Conservation (phyloP, 2,888 invertebrate species). For the Stenoptilia bipunctidactyla region DNA sequence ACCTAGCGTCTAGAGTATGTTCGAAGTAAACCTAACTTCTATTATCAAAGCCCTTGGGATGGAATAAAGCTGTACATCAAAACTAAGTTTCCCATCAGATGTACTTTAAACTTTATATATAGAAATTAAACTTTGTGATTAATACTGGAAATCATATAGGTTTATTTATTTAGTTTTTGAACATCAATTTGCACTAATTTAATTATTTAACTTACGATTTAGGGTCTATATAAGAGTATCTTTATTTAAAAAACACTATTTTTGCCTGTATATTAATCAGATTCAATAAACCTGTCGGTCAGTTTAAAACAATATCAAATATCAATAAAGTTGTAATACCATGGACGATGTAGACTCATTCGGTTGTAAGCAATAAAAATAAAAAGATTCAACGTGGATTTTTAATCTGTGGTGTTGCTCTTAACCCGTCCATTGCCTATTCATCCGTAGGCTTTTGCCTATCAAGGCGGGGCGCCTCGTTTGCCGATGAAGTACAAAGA, state of each 20-base stretch:
- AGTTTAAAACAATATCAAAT: neutral
- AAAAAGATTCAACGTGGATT: neutral
- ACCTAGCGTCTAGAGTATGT: neutral
- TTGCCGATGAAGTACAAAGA: slow-evolving; percentile 48
- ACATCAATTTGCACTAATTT: too few species aligned
- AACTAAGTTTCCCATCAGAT: slow-evolving; percentile 18
- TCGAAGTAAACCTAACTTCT: slow-evolving; percentile 23
- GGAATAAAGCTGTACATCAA: slow-evolving; percentile 24
- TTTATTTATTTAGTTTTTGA: too few species aligned
- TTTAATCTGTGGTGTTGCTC: slow-evolving; percentile 22
- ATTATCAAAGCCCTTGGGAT: slow-evolving; percentile 28
- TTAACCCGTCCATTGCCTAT: slow-evolving; percentile 47
- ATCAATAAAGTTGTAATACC: neutral
- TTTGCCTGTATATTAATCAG: too few species aligned
- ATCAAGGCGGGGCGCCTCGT: slow-evolving; percentile 37
- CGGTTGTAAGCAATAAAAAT: neutral
- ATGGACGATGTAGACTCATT: neutral
- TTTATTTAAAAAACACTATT: too few species aligned
- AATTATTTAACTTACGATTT: too few species aligned
- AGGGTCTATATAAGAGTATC: too few species aligned
- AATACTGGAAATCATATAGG: too few species aligned
- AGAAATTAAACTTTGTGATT: too few species aligned
- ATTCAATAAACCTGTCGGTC: neutral
- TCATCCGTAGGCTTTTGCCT: slow-evolving; percentile 45
- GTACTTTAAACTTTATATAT: too few species aligned